Conservation (phyloP, 2,888 invertebrate species). For the Cephonodes hylas region DNA sequence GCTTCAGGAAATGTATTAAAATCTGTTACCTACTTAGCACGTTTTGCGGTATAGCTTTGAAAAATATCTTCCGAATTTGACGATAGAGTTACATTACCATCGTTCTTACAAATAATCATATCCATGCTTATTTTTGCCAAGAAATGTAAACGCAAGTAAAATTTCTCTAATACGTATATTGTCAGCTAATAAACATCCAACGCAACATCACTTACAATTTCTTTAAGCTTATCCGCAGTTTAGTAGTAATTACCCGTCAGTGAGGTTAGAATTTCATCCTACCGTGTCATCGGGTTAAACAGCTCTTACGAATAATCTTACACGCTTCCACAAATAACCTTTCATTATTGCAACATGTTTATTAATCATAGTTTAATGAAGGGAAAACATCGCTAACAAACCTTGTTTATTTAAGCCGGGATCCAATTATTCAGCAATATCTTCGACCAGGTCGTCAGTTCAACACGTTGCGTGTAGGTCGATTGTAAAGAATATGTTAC, state of each 20-base stretch:
- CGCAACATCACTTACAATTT: neutral
- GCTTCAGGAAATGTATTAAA: no score
- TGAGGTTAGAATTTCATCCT: neutral
- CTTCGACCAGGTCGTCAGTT: neutral
- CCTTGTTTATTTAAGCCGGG: neutral
- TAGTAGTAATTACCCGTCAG: slow-evolving; percentile 6
- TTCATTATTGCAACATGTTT: neutral
- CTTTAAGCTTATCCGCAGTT: neutral
- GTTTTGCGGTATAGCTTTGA: no score
- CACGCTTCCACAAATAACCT: neutral
- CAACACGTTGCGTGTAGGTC: neutral
- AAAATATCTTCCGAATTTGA: neutral
- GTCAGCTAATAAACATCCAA: neutral
- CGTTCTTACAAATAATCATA: neutral
- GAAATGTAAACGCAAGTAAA: neutral
- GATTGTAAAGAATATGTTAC: neutral
- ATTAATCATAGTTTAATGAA: neutral
- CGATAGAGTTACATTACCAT: no score
- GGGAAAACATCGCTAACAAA: neutral
- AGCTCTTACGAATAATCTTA: neutral
- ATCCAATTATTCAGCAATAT: neutral
- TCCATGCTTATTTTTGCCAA: neutral
- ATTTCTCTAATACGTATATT: neutral
- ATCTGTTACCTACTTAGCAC: no score
- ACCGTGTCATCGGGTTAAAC: slow-evolving; percentile 9